Percentiles rank a stretch among this genome's conserved stretches.
These are phyloP conservation scores for Halcyon smyrnensis DNA, from an alignment of 2,797 vertebrate genomes.

Conservation along the genomic window DNA sequence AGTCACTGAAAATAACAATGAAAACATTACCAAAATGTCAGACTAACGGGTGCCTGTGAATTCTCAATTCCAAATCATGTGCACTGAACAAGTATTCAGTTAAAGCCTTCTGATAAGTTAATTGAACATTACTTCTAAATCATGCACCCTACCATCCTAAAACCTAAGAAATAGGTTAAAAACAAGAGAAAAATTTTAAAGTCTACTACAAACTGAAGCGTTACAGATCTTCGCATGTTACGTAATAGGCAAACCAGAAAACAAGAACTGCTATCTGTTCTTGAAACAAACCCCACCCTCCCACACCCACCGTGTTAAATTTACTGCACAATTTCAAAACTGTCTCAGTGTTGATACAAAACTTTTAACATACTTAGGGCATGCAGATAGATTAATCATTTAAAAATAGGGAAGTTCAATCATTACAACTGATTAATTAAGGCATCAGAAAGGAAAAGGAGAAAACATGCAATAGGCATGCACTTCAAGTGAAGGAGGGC, in stretches of 20 bases:
- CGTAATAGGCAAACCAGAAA: neutral
- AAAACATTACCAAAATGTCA: neutral
- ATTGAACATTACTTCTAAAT: neutral
- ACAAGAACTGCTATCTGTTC: neutral
- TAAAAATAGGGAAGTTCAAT: neutral
- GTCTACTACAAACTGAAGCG: neutral
- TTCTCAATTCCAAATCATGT: neutral
- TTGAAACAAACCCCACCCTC: neutral
- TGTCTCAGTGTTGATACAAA: neutral
- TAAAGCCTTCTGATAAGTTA: neutral
- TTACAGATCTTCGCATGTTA: neutral
- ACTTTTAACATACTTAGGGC: neutral
- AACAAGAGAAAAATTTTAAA: neutral
- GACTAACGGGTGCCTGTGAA: neutral
- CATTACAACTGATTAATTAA: neutral
- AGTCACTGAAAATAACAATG: neutral
- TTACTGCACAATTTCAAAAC: neutral
- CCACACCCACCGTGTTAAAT: neutral
- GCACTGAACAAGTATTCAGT: neutral
- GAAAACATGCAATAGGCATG: neutral
- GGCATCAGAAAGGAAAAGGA: neutral
- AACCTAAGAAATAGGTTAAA: neutral
- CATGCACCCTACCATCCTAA: accelerated
- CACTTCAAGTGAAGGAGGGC: neutral
- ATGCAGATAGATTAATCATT: neutral